Evolutionary conservation across 2,888 invertebrate species (phyloP).

Genomic region (Cyrtodaria siliqua): DNA sequence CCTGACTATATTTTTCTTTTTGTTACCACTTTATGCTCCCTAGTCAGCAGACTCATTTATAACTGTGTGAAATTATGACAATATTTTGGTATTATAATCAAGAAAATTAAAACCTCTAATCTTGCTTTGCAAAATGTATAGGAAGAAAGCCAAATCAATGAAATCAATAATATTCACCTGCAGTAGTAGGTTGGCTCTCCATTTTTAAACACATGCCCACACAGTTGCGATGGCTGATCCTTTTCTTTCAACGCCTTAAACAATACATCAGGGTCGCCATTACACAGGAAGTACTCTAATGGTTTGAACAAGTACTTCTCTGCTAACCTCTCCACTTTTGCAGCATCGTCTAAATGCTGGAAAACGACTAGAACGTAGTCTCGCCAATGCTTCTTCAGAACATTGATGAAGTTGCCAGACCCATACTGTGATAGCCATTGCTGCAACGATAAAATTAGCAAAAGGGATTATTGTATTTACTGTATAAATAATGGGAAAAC

Average conservation of each 20-base stretch:
- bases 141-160: too few relatives aligned
- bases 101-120: too few relatives aligned
- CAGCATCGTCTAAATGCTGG: constrained; percentile 69
- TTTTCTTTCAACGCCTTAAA: constrained; percentile 84
- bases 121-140: too few relatives aligned
- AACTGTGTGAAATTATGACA: too few relatives aligned
- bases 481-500: too few relatives aligned
- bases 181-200: constrained; percentile 99
- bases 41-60: too few relatives aligned
- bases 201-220: constrained; percentile 97
- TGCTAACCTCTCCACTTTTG: constrained; percentile 78
- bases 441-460: too few relatives aligned
- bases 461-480: neutral
- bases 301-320: constrained; percentile 79
- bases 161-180: constrained; percentile 86
- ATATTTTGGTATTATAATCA: too few relatives aligned
- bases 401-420: constrained; percentile 70
- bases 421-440: constrained; percentile 71
- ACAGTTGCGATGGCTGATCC: constrained; percentile 93
- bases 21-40: too few relatives aligned
- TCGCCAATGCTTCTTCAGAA: constrained; percentile 78
- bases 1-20: too few relatives aligned
- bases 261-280: constrained; percentile 74
- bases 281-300: constrained; percentile 80
- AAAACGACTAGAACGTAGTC: constrained; percentile 80